Base-by-base conservation (phyloP, 2,113 vertebrate genomes). In the Platysteira castanea region DNA sequence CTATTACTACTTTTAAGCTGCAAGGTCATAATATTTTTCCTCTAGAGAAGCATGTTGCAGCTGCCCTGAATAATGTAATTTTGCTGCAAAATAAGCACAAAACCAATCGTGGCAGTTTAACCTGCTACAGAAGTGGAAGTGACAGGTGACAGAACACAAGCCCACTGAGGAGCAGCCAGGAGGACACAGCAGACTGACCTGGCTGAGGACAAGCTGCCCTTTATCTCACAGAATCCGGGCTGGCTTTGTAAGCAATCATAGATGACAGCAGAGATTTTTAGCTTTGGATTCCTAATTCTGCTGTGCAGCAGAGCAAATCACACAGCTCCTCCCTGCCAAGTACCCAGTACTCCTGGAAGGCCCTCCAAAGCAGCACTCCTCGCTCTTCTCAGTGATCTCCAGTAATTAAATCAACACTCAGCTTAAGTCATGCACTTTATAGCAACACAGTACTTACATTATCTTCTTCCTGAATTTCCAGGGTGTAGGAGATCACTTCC, bases 401-500 rank as follows among this genome's bases (percentile, higher is more conserved):
- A 82, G 67, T 18, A 44, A 63, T 42, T 31, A 93, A 84, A 44
- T 23, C 39, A 46, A 77, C 90, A 47, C 5, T 59, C 73, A 27
- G 13, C 3, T 21, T 35, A 30, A 68, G 31, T 5, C 27, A 4
- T 0, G 33, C 57, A 37, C 26, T 59, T 76, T 1, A 21, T 0
- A 68, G 50, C 28, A 56, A n/a, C 2, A 20, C 3, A 9, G 44
- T 28, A 95, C 99, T 98, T 93, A 99, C 99, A 82, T 98, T 98
- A 95, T 98, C 99, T 31, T 99, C 99, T 74, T 99, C 99, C 97
- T 99, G 99, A 96, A 99, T 99, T 97, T 99, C 99, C 84, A 99
- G 97, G 33, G 98, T 99, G 97, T 99, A 99, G 73, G 99, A 99
- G 93, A 99, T 98, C 52, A 97, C 98, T 95, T 99, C 99, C 68